Base-by-base conservation (phyloP, 2,888 invertebrate species). In the Drosophila koepferae region DNA sequence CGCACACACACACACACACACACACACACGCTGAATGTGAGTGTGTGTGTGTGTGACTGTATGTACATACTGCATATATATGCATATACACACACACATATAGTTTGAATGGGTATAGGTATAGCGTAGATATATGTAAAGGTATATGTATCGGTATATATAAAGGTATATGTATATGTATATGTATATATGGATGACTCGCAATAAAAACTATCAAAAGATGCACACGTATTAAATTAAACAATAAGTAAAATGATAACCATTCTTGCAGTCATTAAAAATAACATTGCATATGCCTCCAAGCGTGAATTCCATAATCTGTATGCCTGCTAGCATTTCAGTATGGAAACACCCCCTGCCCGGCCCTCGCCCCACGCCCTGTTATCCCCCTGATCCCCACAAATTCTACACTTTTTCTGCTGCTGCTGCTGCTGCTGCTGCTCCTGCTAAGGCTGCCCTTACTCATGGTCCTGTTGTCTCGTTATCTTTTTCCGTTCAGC, bases 401-500 rank as follows among this genome's bases (percentile, higher is more conserved):
- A 48, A 36, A 60, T 34, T 68, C 51, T 72, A 56, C 28, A 49
- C 43, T 4, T 23, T 4, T 23, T 23, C 28, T 54, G 9, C 28
- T 48, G 7, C 18, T 4, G 4, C 46, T 46, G 4, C 28, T 54
- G 9, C 28, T 48, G 7, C 18, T 4, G 5, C 46, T 48, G 4
- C 6, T 20, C 1, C 44, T 4, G 5, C 48, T 28, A 6, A 5
- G 28, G 6, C 28, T 59, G 53, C 31, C 46, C 10, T 51, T 16
- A 43, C 41, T 12, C 51, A 49, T 51, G 51, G 41, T 41, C 41
- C 2, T 41, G 41, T 8, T 41, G 41, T n/a, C 41, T 41, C n/a
- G 41, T n/a, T 61, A 18, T 46, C 64, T 81, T 67, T 31, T 73
- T 68, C 40, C 74, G 58, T 55, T 91, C 87, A 56, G 80, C 82